Evolutionary conservation across 2,113 vertebrate genomes (phyloP), one percentile per base, ranked within the genome.

Genomic region (Aplodontia rufa): DNA sequence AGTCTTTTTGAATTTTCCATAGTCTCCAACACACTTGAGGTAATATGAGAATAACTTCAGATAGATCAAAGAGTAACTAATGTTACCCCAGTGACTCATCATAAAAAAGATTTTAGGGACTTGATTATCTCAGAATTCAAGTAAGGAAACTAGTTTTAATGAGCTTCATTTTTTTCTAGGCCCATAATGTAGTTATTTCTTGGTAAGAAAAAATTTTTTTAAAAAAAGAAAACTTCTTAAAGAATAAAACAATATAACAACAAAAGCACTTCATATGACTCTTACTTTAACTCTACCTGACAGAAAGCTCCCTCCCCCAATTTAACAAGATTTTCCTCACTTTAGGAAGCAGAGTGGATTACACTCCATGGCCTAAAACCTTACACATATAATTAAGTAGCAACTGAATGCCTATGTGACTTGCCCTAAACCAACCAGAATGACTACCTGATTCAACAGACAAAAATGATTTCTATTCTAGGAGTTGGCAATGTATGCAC

Each of bases 171-270:
- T 78, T 69, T 4, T 40, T 10, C 89, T 64, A 86, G 68, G 47
- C 66, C n/a, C 8, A 8, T 19, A 45, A 8, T 40, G 42, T 49
- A 71, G 14, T 87, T 84, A 69, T 93, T 90, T 89, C 71, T 64
- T 93, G n/a, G 42, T 84, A 40, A 85, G 53, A n/a, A n/a, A n/a
- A n/a, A n/a, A n/a, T n/a, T n/a, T n/a, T n/a, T n/a, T n/a, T n/a
- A n/a, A n/a, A n/a, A n/a, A n/a, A n/a, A n/a, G n/a, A 93, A 93
- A 62, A 88, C 26, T 83, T 90, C 17, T 91, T 87, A 32, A 88
- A 93, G 32, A 8, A 35, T 76, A 30, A 62, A 55, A 11, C 30
- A 35, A 58, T 47, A 35, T 4, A 22, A 60, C 8, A 55, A 35
- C 68, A 24, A 55, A 58, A 81, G 19, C 24, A 66, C n/a, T 76